These are phyloP conservation scores for Agrypnus murinus DNA, from an alignment of 2,888 invertebrate species.

Conservation along the genomic window DNA sequence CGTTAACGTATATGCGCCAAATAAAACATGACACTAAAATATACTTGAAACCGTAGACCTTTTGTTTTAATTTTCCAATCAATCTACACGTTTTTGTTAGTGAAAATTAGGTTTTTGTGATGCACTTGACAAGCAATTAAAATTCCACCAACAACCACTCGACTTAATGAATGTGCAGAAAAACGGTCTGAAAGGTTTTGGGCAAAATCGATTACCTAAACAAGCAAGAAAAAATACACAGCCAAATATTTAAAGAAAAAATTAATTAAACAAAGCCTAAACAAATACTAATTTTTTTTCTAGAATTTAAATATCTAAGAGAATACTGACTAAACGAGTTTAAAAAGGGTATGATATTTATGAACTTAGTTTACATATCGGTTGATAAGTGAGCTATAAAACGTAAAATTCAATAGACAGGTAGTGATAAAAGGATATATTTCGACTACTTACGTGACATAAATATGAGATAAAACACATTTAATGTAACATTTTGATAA, in stretches of 20 bases:
- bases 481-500: too few species aligned
- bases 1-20: too few species aligned
- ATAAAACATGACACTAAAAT: too few species aligned
- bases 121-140: constrained; percentile 32
- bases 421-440: neutral
- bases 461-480: too few species aligned
- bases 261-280: neutral
- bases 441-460: too few species aligned
- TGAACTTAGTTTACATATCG: constrained; percentile 8
- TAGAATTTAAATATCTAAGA: neutral
- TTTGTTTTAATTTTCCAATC: constrained; percentile 14
- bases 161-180: constrained; percentile 15
- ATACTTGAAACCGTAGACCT: too few species aligned
- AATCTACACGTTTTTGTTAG: constrained; percentile 14
- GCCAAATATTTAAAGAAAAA: neutral
- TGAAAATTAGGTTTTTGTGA: constrained; percentile 24
- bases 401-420: constrained; percentile 14
- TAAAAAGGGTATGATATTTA: neutral
- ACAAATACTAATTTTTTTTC: neutral
- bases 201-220: neutral
- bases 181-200: constrained; percentile 1
- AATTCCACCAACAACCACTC: constrained; percentile 19
- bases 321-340: neutral
- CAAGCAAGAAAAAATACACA: neutral
- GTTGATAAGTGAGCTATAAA: constrained; percentile 11